These are phyloP conservation scores for Calliscelio sp. DNA, from an alignment of 2,888 invertebrate species.

Conservation along the genomic window DNA sequence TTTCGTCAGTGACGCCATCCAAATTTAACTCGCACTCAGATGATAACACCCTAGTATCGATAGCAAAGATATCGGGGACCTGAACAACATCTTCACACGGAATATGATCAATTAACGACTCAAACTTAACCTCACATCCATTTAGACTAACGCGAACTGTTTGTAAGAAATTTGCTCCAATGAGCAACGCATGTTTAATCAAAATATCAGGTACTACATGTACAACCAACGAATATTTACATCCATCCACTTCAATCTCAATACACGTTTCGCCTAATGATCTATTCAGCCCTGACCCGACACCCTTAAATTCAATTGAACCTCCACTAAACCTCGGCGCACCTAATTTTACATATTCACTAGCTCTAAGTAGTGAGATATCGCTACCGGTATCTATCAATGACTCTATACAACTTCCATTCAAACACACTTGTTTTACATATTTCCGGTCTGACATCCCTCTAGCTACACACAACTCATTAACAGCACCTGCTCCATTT, in stretches of 20 bases:
- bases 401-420: too few relatives aligned
- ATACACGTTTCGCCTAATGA: background rate
- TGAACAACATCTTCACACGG: background rate
- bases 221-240: background rate
- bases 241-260: background rate
- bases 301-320: background rate
- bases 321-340: background rate
- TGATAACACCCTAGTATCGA: background rate
- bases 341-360: slow-evolving; percentile 9
- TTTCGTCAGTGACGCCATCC: slow-evolving; percentile 1
- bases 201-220: background rate
- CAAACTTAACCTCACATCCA: slow-evolving; percentile 13
- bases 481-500: too few relatives aligned
- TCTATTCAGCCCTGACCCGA: background rate
- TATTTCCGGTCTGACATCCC: too few relatives aligned
- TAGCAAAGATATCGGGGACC: slow-evolving; percentile 15
- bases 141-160: background rate
- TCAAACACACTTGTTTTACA: too few relatives aligned
- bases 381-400: too few relatives aligned
- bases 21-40: background rate
- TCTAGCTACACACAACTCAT: too few relatives aligned
- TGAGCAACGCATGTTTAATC: background rate
- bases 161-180: slow-evolving; percentile 18
- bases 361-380: too few relatives aligned
- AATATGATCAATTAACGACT: background rate